These are phyloP conservation scores for Sakesphorus luctuosus DNA, from an alignment of 2,113 vertebrate species.

Conservation along the genomic window DNA sequence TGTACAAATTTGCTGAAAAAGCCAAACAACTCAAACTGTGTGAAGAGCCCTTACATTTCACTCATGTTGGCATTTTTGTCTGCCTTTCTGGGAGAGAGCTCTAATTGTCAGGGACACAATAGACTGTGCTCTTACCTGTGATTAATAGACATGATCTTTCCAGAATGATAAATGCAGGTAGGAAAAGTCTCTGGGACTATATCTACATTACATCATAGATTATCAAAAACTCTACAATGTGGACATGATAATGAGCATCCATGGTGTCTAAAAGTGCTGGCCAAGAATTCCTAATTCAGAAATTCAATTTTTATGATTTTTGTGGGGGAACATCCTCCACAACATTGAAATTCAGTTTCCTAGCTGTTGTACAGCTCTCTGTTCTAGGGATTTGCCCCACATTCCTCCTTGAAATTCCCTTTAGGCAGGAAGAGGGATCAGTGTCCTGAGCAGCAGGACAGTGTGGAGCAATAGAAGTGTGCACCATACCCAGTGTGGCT, in stretches of 20 bases:
- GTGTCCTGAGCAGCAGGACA: neutral
- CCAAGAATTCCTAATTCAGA: constrained; percentile 48
- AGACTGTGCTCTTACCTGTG: constrained; percentile 53
- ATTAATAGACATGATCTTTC: constrained; percentile 73
- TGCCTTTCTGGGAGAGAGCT: constrained; percentile 43
- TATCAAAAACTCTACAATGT: constrained; percentile 56
- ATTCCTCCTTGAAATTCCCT: neutral
- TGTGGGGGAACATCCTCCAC: constrained; percentile 9
- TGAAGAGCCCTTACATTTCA: neutral
- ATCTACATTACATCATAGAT: constrained; percentile 62
- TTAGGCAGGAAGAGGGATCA: neutral
- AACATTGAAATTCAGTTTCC: constrained; percentile 30
- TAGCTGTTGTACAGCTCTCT: constrained; percentile 14
- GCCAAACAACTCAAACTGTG: neutral
- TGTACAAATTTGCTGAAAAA: neutral
- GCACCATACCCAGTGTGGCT: neutral
- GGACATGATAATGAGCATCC: constrained; percentile 58
- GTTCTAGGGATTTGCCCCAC: neutral
- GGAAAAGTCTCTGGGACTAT: constrained; percentile 52
- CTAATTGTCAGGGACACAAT: constrained; percentile 63
- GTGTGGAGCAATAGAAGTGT: neutral
- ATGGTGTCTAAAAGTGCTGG: constrained; percentile 36
- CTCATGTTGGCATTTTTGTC: constrained; percentile 46
- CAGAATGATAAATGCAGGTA: constrained; percentile 70
- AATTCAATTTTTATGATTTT: constrained; percentile 67